These are phyloP conservation scores for Shargacucullia verbasci DNA, from an alignment of 2,888 invertebrate species.

Conservation along the genomic window DNA sequence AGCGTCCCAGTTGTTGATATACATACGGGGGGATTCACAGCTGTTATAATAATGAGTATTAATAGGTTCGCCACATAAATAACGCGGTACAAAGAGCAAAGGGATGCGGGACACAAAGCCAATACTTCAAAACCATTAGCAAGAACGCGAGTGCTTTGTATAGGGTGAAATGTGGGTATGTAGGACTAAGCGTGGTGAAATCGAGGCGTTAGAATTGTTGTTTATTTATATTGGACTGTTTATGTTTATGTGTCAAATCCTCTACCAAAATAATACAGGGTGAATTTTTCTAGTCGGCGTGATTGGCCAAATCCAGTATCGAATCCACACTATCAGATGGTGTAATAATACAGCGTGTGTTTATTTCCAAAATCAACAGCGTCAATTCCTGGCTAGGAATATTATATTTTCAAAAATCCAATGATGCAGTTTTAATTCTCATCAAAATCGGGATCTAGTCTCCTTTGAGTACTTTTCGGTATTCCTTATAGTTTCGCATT, in stretches of 20 bases:
- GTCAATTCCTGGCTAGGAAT: too few relatives aligned
- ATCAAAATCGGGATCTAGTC: too few relatives aligned
- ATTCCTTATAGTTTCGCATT: too few relatives aligned
- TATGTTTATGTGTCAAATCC: too few relatives aligned
- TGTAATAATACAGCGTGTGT: too few relatives aligned
- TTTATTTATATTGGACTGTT: too few relatives aligned
- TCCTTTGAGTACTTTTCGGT: too few relatives aligned
- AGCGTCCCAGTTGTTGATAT: constrained; percentile 45
- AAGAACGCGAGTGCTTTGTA: constrained; percentile 45
- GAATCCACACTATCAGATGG: too few relatives aligned
- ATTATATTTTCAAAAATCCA: too few relatives aligned
- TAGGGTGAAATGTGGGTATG: constrained; percentile 42
- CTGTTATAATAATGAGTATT: constrained; percentile 72
- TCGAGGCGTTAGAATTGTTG: constrained; percentile 1
- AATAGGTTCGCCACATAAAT: constrained; percentile 77
- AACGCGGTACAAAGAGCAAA: constrained; percentile 65
- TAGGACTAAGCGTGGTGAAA: constrained; percentile 22
- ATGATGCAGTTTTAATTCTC: too few relatives aligned
- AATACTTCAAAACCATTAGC: constrained; percentile 81
- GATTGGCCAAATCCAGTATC: too few relatives aligned
- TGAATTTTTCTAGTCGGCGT: constrained; percentile 20
- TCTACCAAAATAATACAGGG: constrained; percentile 9
- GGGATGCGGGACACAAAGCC: constrained; percentile 70
- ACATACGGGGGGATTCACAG: constrained; percentile 59
- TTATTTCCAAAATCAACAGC: too few relatives aligned